phyloP scores from a whole-genome alignment of 2,888 invertebrate genomes.

The Cosmopolites sordidus region DNA sequence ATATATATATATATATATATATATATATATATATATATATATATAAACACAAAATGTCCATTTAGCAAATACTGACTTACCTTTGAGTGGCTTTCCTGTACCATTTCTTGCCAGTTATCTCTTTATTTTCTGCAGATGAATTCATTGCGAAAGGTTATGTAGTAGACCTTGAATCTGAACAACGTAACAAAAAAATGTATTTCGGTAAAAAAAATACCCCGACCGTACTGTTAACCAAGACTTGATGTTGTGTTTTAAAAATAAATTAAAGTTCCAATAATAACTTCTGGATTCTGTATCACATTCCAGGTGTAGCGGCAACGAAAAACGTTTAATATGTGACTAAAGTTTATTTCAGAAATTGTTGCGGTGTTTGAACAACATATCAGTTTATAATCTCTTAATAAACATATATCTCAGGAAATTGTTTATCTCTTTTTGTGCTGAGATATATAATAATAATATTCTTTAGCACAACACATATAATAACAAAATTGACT shows the following conservation, averaged over 20 bases:
- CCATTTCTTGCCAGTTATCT: slow-evolving; percentile 49
- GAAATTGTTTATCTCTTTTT: too few species aligned
- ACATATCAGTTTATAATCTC: too few species aligned
- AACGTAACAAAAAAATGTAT: too few species aligned
- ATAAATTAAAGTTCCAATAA: slow-evolving; percentile 20
- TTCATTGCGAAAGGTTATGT: slow-evolving; percentile 4
- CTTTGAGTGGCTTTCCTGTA: slow-evolving; percentile 55
- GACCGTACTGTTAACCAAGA: background rate
- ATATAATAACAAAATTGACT: too few species aligned
- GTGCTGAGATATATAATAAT: too few species aligned
- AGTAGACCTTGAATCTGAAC: too few species aligned
- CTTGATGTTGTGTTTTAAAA: slow-evolving; percentile 12
- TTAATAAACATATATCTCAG: too few species aligned
- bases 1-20: background rate
- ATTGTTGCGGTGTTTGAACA: too few species aligned
- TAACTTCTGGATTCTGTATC: slow-evolving; percentile 7
- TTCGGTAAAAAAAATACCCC: background rate
- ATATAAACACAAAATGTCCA: too few species aligned
- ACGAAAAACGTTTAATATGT: background rate
- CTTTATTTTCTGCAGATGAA: slow-evolving; percentile 20
- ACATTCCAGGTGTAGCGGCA: background rate
- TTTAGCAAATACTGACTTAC: slow-evolving; percentile 37
- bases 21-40: background rate
- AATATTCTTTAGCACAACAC: too few species aligned
- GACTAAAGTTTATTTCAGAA: background rate